Evolutionary conservation across 2,888 invertebrate genomes (phyloP), one percentile per base, ranked within the genome.

Genomic region (Drosophila mimica): DNA sequence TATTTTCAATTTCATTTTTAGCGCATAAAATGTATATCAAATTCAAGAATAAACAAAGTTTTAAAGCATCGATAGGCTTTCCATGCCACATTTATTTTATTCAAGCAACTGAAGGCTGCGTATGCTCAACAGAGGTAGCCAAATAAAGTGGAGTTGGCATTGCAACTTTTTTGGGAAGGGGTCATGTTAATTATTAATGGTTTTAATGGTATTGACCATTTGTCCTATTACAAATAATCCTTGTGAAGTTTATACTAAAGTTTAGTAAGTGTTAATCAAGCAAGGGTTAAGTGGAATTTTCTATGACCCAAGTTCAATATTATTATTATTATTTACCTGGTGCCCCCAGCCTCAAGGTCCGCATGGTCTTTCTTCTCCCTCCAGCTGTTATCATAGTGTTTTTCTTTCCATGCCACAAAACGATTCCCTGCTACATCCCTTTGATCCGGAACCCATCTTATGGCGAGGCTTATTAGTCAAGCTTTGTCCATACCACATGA

Each of bases 1-100:
- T 51, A 28, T 43, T 58, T 46, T 8, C 34, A 28, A 34, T 71
- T 64, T 33, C 15, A 60, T 57, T 8, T 60, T 30, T 36, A 36
- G 34, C 36, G 17, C 20, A 63, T 49, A 15, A 78, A 78, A 64
- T 64, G 38, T 33, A 43, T 46, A 58, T 46, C 25, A 62, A 56
- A 61, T 64, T 46, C 20, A 53, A 30, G 53, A 48, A 62, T 8
- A 43, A 33, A 33, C 34, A 38, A 52, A 15, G 3, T 17, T 48
- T 74, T 74, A 79, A 76, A 61, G 57, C 20, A 31, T 11, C 28
- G 1, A 8, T 38, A 17, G 20, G 9, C 25, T 31, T 28, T n/a
- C 7, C 3, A 25, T 53, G 15, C 11, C 53, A 33, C 43, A 53
- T 67, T 57, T 52, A 34, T 25, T 25, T 25, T 3, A 25, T 25